Evolutionary conservation across 2,888 invertebrate species (phyloP).

Genomic region (Drosophila borealis): DNA sequence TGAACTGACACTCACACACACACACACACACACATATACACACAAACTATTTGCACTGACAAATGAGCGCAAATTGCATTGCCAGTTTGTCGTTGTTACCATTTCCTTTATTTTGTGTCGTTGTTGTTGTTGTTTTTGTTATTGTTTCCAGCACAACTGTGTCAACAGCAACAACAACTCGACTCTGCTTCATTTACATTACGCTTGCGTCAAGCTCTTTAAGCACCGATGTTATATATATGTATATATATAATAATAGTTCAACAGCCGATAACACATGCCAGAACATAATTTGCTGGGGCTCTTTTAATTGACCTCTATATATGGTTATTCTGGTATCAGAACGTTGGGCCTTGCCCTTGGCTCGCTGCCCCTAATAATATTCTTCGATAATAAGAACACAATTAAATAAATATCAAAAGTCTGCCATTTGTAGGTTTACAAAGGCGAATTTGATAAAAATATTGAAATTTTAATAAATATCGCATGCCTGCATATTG

Average conservation of each 20-base stretch:
- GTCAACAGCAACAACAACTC: slow-evolving; percentile 28
- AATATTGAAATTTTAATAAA: too few relatives aligned
- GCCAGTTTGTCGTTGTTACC: slow-evolving; percentile 43
- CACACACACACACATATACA: slow-evolving; percentile 5
- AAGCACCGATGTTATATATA: too few relatives aligned
- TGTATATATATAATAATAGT: not conserved
- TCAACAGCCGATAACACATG: slow-evolving; percentile 1
- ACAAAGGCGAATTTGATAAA: not conserved
- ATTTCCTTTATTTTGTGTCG: slow-evolving; percentile 23
- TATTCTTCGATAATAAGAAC: too few relatives aligned
- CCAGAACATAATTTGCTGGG: not conserved
- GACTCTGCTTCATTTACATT: slow-evolving; percentile 8
- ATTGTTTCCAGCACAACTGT: slow-evolving; percentile 23
- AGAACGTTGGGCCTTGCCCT: too few relatives aligned
- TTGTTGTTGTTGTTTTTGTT: slow-evolving; percentile 24
- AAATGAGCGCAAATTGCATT: slow-evolving; percentile 69
- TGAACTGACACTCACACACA: slow-evolving; percentile 30
- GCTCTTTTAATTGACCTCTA: too few relatives aligned
- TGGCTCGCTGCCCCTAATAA: too few relatives aligned
- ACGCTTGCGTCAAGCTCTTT: not conserved
- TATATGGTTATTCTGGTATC: too few relatives aligned
- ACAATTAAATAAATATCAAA: too few relatives aligned
- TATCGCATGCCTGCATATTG: too few relatives aligned
- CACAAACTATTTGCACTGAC: slow-evolving; percentile 25
- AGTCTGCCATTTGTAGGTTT: too few relatives aligned